Percentiles rank a stretch among this genome's conserved stretches.
Conservation (phyloP, 37 sponge, comb jelly and placozoan genomes). For the Beroe ovata region DNA sequence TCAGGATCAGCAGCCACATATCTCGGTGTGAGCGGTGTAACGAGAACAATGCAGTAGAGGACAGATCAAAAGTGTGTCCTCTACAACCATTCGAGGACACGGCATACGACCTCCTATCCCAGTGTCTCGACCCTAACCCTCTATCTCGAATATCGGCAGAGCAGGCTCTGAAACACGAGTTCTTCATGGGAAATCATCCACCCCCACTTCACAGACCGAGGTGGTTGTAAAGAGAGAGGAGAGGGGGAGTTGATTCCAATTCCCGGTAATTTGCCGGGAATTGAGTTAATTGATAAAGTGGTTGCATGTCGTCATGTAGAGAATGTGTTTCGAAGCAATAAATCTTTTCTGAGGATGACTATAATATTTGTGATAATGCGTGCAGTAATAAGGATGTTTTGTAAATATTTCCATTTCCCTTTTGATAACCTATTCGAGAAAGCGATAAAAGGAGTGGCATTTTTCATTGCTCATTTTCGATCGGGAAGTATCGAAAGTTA, state of each 20-base stretch:
- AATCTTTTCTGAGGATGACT: no score
- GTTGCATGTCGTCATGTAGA: no score
- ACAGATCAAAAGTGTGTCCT: conserved; percentile 1
- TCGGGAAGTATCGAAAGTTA: no score
- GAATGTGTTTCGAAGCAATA: no score
- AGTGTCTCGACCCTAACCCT: conserved; percentile 82
- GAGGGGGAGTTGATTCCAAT: not conserved
- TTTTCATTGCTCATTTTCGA: no score
- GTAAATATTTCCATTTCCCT: no score
- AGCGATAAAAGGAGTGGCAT: no score
- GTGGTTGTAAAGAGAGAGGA: not conserved
- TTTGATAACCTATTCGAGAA: no score
- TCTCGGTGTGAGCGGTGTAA: conserved; percentile 65
- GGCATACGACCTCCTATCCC: conserved; percentile 77
- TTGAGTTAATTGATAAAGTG: not conserved
- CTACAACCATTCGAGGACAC: conserved; percentile 72
- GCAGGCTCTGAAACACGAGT: conserved; percentile 78
- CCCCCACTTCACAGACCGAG: conserved; percentile 14
- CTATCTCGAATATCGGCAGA: conserved; percentile 75
- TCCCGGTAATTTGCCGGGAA: not conserved
- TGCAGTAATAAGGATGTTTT: no score
- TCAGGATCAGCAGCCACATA: conserved; percentile 37
- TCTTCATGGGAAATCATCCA: conserved; percentile 48
- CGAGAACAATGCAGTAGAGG: not conserved
- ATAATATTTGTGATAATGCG: no score